Evolutionary conservation across 2,888 invertebrate genomes (phyloP).

Genomic region (Hirudinaria manillensis): DNA sequence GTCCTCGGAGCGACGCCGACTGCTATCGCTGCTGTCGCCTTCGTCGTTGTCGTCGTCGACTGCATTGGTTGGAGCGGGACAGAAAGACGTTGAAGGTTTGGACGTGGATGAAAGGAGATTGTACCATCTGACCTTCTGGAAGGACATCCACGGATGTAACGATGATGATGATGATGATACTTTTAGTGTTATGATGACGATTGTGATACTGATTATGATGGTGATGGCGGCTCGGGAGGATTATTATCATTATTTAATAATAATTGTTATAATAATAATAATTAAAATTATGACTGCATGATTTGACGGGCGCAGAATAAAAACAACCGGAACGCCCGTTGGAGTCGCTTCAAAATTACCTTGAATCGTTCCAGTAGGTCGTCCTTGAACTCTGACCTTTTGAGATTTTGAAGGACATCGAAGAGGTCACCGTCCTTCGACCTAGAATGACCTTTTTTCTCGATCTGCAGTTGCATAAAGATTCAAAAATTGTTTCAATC

Average conservation of each 20-base stretch:
- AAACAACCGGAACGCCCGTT: too few relatives aligned
- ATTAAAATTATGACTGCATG: too few relatives aligned
- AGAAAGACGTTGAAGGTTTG: neutral
- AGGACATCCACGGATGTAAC: too few relatives aligned
- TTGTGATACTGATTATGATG: too few relatives aligned
- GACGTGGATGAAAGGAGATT: neutral
- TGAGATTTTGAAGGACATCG: slow-evolving; percentile 57
- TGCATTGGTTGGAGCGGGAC: neutral
- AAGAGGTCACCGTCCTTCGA: slow-evolving; percentile 51
- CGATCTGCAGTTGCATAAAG: neutral
- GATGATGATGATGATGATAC: too few relatives aligned
- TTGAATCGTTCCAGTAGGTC: slow-evolving; percentile 24
- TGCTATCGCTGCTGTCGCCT: slow-evolving; percentile 9
- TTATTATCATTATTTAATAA: too few relatives aligned
- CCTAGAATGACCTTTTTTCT: slow-evolving; percentile 28
- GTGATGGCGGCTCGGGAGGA: too few relatives aligned
- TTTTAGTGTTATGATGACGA: too few relatives aligned
- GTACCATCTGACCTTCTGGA: neutral
- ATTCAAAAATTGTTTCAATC: too few relatives aligned
- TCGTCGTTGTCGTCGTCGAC: slow-evolving; percentile 13
- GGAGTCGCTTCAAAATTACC: slow-evolving; percentile 14
- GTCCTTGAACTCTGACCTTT: slow-evolving; percentile 52
- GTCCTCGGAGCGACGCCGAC: neutral
- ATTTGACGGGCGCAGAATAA: too few relatives aligned
- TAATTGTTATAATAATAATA: too few relatives aligned